Conservation (phyloP, 64 coral and sea anemone species). For the Actinia equina region DNA sequence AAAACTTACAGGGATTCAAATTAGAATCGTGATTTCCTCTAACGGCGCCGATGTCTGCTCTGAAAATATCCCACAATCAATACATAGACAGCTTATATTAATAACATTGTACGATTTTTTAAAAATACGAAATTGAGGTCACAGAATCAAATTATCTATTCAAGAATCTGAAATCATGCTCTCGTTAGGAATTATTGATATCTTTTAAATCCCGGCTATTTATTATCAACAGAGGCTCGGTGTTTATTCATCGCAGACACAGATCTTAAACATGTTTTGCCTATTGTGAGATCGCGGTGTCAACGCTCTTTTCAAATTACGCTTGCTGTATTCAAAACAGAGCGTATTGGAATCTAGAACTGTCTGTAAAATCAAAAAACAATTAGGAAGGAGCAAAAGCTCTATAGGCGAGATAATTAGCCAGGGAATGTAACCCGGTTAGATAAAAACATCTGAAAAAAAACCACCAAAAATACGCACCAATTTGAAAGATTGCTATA, state of each 20-base stretch:
- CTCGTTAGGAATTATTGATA: conserved; percentile 6
- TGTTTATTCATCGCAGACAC: background rate
- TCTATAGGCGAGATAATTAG: conserved; percentile 26
- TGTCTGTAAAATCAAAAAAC: conserved; percentile 17
- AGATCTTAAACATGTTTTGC: background rate
- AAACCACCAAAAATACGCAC: background rate
- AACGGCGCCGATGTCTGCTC: background rate
- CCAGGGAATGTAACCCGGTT: background rate
- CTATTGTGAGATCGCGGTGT: background rate
- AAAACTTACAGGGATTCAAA: background rate
- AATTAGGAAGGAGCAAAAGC: background rate
- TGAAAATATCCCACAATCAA: background rate
- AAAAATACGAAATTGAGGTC: background rate
- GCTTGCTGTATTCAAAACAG: conserved; percentile 14
- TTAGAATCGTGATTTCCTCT: background rate
- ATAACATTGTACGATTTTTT: background rate
- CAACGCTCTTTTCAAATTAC: background rate
- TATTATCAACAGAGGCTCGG: background rate
- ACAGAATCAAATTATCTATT: background rate
- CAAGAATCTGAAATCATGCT: background rate
- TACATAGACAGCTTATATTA: background rate
- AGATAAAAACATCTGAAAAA: conserved; percentile 10
- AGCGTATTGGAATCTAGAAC: conserved; percentile 14
- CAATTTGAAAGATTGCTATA: background rate
- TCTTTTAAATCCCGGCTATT: background rate